phyloP scores from a whole-genome alignment of 2,113 vertebrate species.

The Machaerirhynchus nigripectus region DNA sequence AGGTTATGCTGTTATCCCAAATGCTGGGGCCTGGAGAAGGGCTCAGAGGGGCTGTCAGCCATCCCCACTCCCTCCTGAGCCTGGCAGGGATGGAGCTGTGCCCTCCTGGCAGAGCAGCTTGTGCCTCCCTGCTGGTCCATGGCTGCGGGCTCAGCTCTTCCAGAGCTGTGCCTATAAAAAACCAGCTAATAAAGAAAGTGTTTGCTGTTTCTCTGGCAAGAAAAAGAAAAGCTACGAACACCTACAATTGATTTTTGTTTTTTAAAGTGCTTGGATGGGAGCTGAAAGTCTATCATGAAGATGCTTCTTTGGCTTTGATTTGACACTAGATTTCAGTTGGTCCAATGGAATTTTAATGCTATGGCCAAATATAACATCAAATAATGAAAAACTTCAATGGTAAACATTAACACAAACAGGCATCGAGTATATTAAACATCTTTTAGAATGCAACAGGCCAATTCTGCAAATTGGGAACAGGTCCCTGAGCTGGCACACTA shows the following conservation, averaged over 20 bases:
- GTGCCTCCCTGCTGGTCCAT: background rate
- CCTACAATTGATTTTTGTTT: background rate
- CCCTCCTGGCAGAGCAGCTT: background rate
- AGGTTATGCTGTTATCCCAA: background rate
- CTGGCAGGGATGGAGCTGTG: background rate
- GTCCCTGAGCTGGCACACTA: conserved; percentile 66
- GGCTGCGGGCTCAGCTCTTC: background rate
- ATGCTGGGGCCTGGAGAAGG: background rate
- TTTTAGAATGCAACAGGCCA: conserved; percentile 59
- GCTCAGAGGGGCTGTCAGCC: background rate
- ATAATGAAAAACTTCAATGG: conserved; percentile 75
- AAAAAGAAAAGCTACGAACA: conserved; percentile 14
- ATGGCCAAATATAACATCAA: conserved; percentile 76
- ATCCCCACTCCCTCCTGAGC: background rate
- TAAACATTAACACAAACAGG: conserved; percentile 72
- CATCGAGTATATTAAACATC: conserved; percentile 67
- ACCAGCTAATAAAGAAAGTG: background rate
- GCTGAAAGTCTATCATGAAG: conserved; percentile 57
- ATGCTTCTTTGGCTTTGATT: conserved; percentile 61
- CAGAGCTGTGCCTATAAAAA: background rate
- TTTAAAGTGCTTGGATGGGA: conserved; percentile 4
- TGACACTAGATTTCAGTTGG: conserved; percentile 53
- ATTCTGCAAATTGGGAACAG: conserved; percentile 74
- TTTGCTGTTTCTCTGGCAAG: conserved; percentile 33
- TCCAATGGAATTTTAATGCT: conserved; percentile 53